Base-by-base conservation (phyloP, 1,140 invertebrate genomes). In the Drosophila asahinai region DNA sequence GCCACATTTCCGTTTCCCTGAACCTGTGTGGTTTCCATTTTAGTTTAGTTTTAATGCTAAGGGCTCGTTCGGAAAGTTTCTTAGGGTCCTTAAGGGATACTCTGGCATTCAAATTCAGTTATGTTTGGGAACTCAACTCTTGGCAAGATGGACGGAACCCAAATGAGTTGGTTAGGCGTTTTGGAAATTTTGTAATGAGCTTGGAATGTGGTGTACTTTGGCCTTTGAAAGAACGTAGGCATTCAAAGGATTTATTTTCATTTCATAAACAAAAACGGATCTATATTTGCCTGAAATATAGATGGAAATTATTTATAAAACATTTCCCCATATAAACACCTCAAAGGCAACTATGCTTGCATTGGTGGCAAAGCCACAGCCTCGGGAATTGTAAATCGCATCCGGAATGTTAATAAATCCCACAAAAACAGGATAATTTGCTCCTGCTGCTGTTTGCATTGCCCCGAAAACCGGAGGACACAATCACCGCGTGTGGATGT, bases 341-440 rank as follows among this genome's bases (percentile, higher is more conserved):
- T 27, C 15, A 17, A n/a, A 43, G 38, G 9, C 57, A 58, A 19
- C 51, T 54, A 14, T 6, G 27, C 14, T 55, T 55, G 15, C 2
- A 49, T 8, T 33, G 9, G 33, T 11, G 8, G 9, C 45, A 36
- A 14, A n/a, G 11, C 7, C 22, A n/a, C 25, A 9, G 25, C 25
- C 30, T 25, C 22, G 38, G 25, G 36, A 17, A 8, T 27, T 14
- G 40, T 3, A 8, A 12, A 45, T 43, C 8, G 5, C 19, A n/a
- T 62, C 22, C 47, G 22, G 12, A 17, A 22, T 19, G 33, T 54
- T 47, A 47, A 67, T 47, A 55, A 71, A 68, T 40, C 42, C 67
- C 17, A 4, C 14, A 22, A 38, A 55, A 55, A 38, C n/a, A 43
- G 49, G 48, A 71, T 68, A 71, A 71, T 67, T 71, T 68, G 63